Evolutionary conservation across 2,113 vertebrate genomes (phyloP), one percentile per base, ranked within the genome.

Genomic region (Sprattus sprattus): DNA sequence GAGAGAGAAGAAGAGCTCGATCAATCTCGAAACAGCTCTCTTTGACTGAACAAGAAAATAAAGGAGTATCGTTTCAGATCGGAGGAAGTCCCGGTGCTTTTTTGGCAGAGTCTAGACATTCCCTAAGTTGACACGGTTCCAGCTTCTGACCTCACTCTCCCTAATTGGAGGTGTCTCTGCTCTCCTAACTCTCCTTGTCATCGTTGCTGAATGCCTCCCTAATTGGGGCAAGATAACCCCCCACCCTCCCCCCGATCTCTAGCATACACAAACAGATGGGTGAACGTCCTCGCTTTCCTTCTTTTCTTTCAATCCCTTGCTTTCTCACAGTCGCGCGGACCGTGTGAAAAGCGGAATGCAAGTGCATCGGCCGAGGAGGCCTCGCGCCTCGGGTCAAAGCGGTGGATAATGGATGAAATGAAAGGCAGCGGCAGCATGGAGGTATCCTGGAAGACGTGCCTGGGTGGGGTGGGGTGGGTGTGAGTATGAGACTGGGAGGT

Each of bases 91-190:
- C 84, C 81, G 54, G 46, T 84, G 60, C 88, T 45, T 15, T 86
- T 78, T 82, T 88, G 86, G 87, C 85, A 85, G 8, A 10, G 28
- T 57, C 39, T 20, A 45, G 85, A 81, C 81, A 90, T 90, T 91
- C 90, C 84, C 81, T 44, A 45, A 49, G 75, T 82, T 64, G 83
- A 88, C 64, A 85, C 39, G 71, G 64, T 47, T 81, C 78, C 78
- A 80, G 28, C 22, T 2, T 45, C 54, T 87, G 85, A 90, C 87
- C 81, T 81, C 81, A 82, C 50, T 52, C 80, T 85, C 47, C 39
- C 71, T 90, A 87, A 91, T 88, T 87, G 54, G 85, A 89, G 86
- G 50, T 81, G 82, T 86, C 86, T 85, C 71, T 78, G 28, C 71
- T 10, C 60, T 6, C 60, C 32, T 18, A 46, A 50, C 52, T 16